Conservation (phyloP, 2,888 invertebrate species). For the Trissonchulus latispiculum region DNA sequence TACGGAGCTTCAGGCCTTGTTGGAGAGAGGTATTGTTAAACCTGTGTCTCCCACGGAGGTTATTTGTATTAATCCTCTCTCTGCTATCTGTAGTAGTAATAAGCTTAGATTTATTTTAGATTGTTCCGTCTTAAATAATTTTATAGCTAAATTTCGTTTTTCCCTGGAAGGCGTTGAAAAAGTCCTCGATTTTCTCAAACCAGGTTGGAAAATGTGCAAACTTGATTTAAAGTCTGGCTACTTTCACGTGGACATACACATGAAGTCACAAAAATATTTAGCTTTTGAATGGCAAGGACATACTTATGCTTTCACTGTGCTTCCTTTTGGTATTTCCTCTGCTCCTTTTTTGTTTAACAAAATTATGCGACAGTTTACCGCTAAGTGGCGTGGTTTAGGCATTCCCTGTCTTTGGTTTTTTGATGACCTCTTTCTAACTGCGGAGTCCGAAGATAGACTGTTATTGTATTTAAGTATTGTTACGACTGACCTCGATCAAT, state of each 20-base stretch:
- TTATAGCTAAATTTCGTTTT: conserved; percentile 8
- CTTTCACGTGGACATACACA: not conserved
- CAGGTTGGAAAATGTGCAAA: not conserved
- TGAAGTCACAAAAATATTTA: not conserved
- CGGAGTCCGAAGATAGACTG: not conserved
- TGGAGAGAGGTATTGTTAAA: not conserved
- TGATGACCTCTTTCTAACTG: not conserved
- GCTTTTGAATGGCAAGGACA: not conserved
- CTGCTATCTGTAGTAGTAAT: not conserved
- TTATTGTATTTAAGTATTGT: not conserved
- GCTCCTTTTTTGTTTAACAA: conserved; percentile 6
- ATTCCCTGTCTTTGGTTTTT: conserved; percentile 1
- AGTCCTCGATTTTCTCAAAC: not conserved
- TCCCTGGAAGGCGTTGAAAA: not conserved
- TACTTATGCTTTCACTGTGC: not conserved
- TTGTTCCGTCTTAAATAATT: not conserved
- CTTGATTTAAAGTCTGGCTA: not conserved
- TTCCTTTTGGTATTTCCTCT: conserved; percentile 8
- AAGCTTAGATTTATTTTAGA: conserved; percentile 5
- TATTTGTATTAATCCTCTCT: not conserved
- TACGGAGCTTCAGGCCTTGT: not conserved
- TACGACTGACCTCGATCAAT: not conserved
- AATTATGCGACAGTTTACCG: conserved; percentile 3
- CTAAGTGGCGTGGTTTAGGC: not conserved
- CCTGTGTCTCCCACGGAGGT: not conserved